Conservation (phyloP, 2,797 vertebrate species). For the Oreochromis grahami region DNA sequence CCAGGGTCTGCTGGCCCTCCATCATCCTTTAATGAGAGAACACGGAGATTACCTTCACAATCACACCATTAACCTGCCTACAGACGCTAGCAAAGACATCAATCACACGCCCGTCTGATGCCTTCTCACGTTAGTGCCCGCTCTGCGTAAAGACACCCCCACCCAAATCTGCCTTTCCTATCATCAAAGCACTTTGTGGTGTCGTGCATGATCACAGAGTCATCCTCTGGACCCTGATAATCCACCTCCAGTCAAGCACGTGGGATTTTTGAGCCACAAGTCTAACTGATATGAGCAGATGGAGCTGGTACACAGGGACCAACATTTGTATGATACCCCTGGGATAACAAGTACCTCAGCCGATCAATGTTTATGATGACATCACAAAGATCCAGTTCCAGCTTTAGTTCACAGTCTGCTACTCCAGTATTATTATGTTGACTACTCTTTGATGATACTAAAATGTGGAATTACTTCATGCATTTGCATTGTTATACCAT, state of each 20-base stretch:
- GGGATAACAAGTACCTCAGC: not conserved
- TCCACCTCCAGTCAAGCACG: conserved; percentile 27
- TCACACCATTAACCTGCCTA: conserved; percentile 77
- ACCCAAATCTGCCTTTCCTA: conserved; percentile 3
- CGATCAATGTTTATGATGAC: not conserved
- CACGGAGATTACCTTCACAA: conserved; percentile 76
- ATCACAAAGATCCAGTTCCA: not conserved
- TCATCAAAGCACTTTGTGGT: conserved; percentile 49
- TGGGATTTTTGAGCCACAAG: not conserved
- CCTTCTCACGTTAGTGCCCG: conserved; percentile 34
- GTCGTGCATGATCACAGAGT: conserved; percentile 52
- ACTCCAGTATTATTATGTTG: not conserved
- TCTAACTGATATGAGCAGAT: not conserved
- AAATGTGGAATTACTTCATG: not conserved
- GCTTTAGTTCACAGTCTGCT: not conserved
- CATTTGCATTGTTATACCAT: not conserved
- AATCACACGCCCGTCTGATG: conserved; percentile 64
- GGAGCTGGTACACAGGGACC: not conserved
- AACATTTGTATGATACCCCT: not conserved
- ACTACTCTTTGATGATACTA: not conserved
- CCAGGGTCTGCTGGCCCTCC: conserved; percentile 55
- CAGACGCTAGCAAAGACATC: conserved; percentile 64
- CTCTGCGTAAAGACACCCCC: conserved; percentile 20
- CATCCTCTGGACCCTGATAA: conserved; percentile 44
- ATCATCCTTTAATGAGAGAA: conserved; percentile 77